A percentile compares a stretch with the other conserved stretches of the same genome.
Evolutionary conservation across 2,797 vertebrate species (phyloP).

Genomic region (Cyclopterus lumpus): DNA sequence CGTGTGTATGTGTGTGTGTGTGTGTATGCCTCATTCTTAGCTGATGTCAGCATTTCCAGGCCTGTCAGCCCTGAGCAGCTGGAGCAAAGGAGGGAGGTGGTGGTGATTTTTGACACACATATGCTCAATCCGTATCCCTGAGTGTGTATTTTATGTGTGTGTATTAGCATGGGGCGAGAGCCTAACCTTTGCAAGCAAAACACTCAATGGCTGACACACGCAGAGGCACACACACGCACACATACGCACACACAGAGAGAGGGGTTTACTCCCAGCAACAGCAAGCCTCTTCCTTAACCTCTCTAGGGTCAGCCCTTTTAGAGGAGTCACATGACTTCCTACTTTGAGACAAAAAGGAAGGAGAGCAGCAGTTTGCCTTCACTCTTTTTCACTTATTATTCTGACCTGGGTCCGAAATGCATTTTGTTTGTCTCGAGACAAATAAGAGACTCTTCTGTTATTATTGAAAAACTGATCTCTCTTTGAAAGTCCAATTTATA

Average conservation of each 20-base stretch:
- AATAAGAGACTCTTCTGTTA: neutral
- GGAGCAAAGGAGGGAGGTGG: conserved; percentile 47
- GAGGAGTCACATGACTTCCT: conserved; percentile 79
- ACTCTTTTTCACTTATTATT: conserved; percentile 19
- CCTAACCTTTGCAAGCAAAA: conserved; percentile 60
- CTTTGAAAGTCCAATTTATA: conserved; percentile 18
- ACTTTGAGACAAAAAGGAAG: conserved; percentile 71
- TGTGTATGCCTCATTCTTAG: conserved; percentile 38
- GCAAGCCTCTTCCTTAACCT: conserved; percentile 43
- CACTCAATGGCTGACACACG: conserved; percentile 21
- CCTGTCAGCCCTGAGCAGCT: conserved; percentile 58
- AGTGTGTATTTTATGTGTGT: conserved; percentile 46
- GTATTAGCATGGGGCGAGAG: conserved; percentile 42
- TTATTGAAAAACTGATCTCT: conserved; percentile 11
- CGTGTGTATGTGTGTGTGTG: conserved; percentile 15
- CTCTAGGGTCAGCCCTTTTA: conserved; percentile 38
- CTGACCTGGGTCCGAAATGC: neutral
- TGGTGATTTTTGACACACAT: conserved; percentile 42
- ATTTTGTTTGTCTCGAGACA: conserved; percentile 4
- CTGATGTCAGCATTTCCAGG: conserved; percentile 72
- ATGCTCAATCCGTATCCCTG: conserved; percentile 29
- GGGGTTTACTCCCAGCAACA: conserved; percentile 69
- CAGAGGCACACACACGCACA: conserved; percentile 10
- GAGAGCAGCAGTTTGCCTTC: conserved; percentile 42
- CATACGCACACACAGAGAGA: conserved; percentile 22